Evolutionary conservation across 2,888 invertebrate genomes (phyloP).

Genomic region (Opisthograptis luteolata): DNA sequence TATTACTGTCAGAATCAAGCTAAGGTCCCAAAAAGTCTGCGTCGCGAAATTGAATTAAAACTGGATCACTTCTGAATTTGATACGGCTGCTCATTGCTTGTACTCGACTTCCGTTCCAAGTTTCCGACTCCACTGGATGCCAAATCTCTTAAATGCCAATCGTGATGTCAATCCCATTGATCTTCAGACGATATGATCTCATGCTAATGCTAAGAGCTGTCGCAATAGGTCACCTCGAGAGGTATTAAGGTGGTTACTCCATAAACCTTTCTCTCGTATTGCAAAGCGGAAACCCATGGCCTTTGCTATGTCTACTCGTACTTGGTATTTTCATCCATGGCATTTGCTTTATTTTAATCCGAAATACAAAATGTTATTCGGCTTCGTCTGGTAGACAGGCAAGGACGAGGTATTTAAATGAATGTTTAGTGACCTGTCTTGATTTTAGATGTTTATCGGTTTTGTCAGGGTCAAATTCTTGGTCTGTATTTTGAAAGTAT

Average conservation of each 20-base stretch:
- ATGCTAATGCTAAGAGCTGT: conserved; percentile 15
- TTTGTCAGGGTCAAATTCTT: conserved; percentile 13
- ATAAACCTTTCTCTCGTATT: conserved; percentile 19
- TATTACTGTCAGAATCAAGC: too few species aligned
- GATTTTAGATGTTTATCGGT: conserved; percentile 18
- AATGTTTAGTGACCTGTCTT: conserved; percentile 7
- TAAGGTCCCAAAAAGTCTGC: too few species aligned
- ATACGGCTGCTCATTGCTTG: too few species aligned
- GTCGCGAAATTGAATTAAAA: too few species aligned
- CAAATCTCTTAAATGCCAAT: conserved; percentile 12
- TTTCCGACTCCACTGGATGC: too few species aligned
- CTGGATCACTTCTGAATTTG: too few species aligned
- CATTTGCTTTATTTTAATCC: conserved; percentile 8
- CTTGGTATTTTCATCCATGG: conserved; percentile 25
- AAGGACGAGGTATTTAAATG: conserved; percentile 16
- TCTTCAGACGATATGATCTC: conserved; percentile 23
- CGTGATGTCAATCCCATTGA: conserved; percentile 19
- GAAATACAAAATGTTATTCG: neutral
- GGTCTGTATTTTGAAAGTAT: conserved; percentile 2
- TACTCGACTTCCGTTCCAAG: too few species aligned
- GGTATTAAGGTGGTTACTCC: conserved; percentile 19
- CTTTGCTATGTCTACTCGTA: too few species aligned
- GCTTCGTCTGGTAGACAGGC: conserved; percentile 5
- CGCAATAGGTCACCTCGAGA: conserved; percentile 22
- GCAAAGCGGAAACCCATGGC: conserved; percentile 23